phyloP scores from a whole-genome alignment of 1,140 invertebrate species.

The Papilio helenus region DNA sequence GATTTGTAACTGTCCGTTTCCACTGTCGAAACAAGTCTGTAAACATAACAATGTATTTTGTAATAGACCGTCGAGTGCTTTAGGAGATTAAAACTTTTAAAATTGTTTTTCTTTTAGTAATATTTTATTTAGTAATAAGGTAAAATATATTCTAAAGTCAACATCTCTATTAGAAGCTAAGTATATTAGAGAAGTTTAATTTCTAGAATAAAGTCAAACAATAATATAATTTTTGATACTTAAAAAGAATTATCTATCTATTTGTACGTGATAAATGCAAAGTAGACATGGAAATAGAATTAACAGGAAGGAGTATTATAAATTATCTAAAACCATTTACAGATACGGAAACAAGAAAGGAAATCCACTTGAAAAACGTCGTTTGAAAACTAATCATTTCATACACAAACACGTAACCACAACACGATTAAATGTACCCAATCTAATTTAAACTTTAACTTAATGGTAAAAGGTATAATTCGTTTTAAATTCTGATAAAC shows the following conservation, averaged over 20 bases:
- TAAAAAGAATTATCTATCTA: background rate
- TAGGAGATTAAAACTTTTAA: no score
- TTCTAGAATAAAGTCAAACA: no score
- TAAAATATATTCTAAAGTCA: no score
- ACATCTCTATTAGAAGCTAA: no score
- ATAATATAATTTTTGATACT: no score
- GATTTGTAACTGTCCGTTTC: background rate
- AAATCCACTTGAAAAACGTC: slow-evolving; percentile 48
- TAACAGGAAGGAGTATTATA: slow-evolving; percentile 4
- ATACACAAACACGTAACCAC: slow-evolving; percentile 27
- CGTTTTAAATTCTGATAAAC: background rate
- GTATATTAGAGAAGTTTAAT: no score
- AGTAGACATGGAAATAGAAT: background rate
- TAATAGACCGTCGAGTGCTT: no score
- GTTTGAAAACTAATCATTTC: slow-evolving; percentile 46
- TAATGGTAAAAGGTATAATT: background rate
- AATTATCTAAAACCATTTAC: slow-evolving; percentile 19
- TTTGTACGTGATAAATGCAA: background rate
- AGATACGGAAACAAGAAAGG: slow-evolving; percentile 47
- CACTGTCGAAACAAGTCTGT: background rate
- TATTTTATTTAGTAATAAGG: no score
- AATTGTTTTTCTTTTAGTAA: no score
- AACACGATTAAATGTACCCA: background rate
- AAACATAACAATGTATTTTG: no score
- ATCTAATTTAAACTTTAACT: background rate